Evolutionary conservation across 2,888 invertebrate species (phyloP), one percentile per base, ranked within the genome.

Genomic region (Altica lythri): DNA sequence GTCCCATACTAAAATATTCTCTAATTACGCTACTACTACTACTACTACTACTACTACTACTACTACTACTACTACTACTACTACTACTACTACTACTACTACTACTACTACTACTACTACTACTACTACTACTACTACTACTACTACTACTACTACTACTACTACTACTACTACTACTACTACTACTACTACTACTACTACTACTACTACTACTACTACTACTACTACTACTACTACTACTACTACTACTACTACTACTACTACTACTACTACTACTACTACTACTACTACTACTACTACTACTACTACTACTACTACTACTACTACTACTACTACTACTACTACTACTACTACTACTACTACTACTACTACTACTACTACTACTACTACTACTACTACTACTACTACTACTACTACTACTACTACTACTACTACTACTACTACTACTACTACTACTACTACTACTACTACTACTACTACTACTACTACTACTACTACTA

Each of bases 401-500:
- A 35, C 35, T 35, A 35, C 35, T 35, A 35, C 35, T 35, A 35
- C 35, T 35, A 35, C 35, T 35, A 35, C 35, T 35, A 35, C 35
- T 35, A 35, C 35, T 35, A 35, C 35, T 35, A 35, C 35, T 35
- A 35, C 35, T 35, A 35, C 35, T 35, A 35, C 35, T 35, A 35
- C 35, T 35, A 35, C 35, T 35, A 35, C 35, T 35, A 35, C 35
- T 35, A 35, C 35, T 35, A 35, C 35, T 35, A 35, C 35, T 35
- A 35, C 35, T 35, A 35, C 17, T 35, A 17, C 35, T 35, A 35
- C 35, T 35, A 35, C 35, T 35, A 42, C 19, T 42, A 42, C 42
- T 42, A 42, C 42, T 42, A 38, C 38, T 38, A 38, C 38, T 38
- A 38, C 38, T 38, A 38, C 38, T 38, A 38, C 38, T 38, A 38